Base-by-base conservation (phyloP, 2,888 invertebrate species). In the Epistrophella euchroma region DNA sequence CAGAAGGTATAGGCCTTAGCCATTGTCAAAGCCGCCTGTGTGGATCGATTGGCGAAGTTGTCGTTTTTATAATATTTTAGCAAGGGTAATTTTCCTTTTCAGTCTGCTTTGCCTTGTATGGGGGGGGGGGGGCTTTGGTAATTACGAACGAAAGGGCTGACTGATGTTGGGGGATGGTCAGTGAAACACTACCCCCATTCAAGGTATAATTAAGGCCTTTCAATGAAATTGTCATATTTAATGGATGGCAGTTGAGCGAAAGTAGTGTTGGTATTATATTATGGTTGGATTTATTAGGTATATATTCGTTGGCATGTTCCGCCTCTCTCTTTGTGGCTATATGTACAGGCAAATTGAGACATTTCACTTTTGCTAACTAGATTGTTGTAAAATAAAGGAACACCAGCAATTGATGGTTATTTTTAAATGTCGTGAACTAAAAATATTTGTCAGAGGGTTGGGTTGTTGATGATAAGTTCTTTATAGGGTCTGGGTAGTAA, bases 221-320 rank as follows among this genome's bases (percentile, higher is more conserved):
- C 86, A 71, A 60, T 62, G 70, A 82, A 82, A 82, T 82, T 82
- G 86, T 86, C 86, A 86, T 82, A 77, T 71, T 28, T 74, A 82
- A 86, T 78, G 60, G 62, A 68, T 47, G 72, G 17, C 64, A 45
- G 17, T 40, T 25, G 52, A 17, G 35, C 15, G 68, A 68, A 72
- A 56, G 56, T 50, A 45, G 64, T 55, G 40, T 40, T 9, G 13
- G 70, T 43, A 22, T 17, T 45, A n/a, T 17, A 17, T 45, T 45
- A 45, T 17, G 15, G 9, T 45, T 17, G 45, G 45, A 45, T 10
- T 7, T 43, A 43, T n/a, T 7, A 7, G 6, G 4, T 28, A 1
- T 28, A 5, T 28, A 28, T 45, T 1, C 9, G n/a, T 17, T 45
- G 2, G n/a, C 7, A 52, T 15, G 50, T 72, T 56, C 47, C 40